Evolutionary conservation across 2,113 vertebrate genomes (phyloP).

Genomic region (Lepus timidus): DNA sequence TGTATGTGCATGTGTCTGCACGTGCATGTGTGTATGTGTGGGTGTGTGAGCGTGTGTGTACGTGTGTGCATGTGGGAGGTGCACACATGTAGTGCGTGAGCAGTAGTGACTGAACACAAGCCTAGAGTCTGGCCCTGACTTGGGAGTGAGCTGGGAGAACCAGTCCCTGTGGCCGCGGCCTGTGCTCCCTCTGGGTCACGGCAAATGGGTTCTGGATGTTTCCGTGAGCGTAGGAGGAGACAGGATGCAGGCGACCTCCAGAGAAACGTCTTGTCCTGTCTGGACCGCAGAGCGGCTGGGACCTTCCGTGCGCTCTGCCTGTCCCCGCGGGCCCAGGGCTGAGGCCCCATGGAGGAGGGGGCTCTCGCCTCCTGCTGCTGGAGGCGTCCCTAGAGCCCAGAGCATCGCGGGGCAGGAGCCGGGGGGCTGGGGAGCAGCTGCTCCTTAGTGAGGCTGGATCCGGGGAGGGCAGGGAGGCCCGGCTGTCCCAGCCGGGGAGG

Average conservation of each 20-base stretch:
- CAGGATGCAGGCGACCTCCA: neutral
- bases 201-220: neutral
- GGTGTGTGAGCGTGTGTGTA: too few relatives aligned
- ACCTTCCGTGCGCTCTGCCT: too few relatives aligned
- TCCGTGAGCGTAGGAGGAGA: neutral
- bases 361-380: neutral
- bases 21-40: neutral
- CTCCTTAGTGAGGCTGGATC: too few relatives aligned
- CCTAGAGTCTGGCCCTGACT: neutral
- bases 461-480: neutral
- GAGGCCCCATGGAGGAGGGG: neutral
- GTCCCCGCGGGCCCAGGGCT: fast-evolving
- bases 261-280: neutral
- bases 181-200: fast-evolving
- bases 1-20: too few relatives aligned
- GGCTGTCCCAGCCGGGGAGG: neutral
- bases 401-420: neutral
- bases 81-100: neutral
- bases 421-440: neutral
- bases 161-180: fast-evolving
- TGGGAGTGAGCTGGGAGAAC: fast-evolving
- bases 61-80: too few relatives aligned
- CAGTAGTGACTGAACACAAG: neutral
- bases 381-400: neutral
- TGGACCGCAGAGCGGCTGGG: neutral